Percentiles rank a stretch among this genome's conserved stretches.
These are phyloP conservation scores for Plagodis dolabraria DNA, from an alignment of 2,888 invertebrate genomes.

Conservation along the genomic window DNA sequence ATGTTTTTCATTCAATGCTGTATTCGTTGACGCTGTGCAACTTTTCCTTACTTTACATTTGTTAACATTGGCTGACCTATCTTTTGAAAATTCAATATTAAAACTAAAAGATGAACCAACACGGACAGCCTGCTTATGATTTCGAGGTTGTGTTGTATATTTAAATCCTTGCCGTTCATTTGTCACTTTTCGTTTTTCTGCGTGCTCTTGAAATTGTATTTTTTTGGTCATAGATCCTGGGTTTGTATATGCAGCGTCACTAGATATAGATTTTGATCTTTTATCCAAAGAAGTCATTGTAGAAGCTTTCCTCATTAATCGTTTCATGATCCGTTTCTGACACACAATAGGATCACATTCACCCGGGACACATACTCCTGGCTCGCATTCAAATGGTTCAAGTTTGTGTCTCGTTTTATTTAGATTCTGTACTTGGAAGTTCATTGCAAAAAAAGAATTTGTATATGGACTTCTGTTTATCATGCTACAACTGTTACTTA, in stretches of 20 bases:
- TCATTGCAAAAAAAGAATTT: slow-evolving; percentile 8
- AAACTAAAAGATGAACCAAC: slow-evolving; percentile 49
- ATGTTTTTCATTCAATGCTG: slow-evolving; percentile 6
- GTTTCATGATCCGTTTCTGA: slow-evolving; percentile 46
- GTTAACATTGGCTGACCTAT: background rate
- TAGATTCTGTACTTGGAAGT: slow-evolving; percentile 21
- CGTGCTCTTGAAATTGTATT: slow-evolving; percentile 16
- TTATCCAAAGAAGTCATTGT: slow-evolving; percentile 40
- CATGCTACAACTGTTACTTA: no score
- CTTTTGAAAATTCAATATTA: slow-evolving; percentile 26
- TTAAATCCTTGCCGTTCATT: slow-evolving; percentile 7
- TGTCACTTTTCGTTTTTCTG: slow-evolving; percentile 1
- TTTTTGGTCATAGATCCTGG: slow-evolving; percentile 23
- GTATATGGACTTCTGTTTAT: background rate
- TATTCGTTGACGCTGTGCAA: slow-evolving; percentile 8
- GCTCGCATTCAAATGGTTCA: slow-evolving; percentile 51
- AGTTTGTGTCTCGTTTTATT: slow-evolving; percentile 25
- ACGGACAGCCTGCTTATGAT: slow-evolving; percentile 30
- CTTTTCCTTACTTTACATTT: slow-evolving; percentile 8
- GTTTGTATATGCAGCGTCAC: slow-evolving; percentile 4
- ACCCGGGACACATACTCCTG: slow-evolving; percentile 49
- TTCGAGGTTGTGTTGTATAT: slow-evolving; percentile 15
- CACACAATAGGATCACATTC: slow-evolving; percentile 48
- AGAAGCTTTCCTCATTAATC: slow-evolving; percentile 40
- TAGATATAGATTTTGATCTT: slow-evolving; percentile 29